phyloP scores from a whole-genome alignment of 2,113 vertebrate species.

The Chloroceryle aenea region DNA sequence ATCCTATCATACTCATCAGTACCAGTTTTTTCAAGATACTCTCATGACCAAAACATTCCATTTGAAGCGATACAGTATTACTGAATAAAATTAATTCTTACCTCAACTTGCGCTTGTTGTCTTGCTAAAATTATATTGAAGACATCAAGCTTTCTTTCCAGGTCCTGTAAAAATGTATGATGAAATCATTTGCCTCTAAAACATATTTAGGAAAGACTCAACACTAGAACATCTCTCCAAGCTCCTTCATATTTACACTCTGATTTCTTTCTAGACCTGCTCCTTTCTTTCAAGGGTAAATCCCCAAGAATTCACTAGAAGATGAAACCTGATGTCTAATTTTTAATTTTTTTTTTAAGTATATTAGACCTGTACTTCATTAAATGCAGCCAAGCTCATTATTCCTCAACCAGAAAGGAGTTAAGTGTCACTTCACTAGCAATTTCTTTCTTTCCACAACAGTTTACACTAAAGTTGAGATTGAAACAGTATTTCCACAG shows the following conservation, averaged over 20 bases:
- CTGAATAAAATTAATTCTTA: constrained; percentile 30
- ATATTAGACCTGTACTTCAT: not conserved
- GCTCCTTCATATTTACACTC: not conserved
- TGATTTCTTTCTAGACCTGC: not conserved
- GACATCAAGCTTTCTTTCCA: constrained; percentile 91
- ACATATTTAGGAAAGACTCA: not conserved
- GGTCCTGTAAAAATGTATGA: constrained; percentile 76
- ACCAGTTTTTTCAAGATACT: not conserved
- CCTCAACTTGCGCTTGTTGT: constrained; percentile 95
- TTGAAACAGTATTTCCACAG: not conserved
- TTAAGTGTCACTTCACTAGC: not conserved
- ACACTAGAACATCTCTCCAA: not conserved
- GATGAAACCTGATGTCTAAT: not conserved
- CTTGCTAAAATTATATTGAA: constrained; percentile 92
- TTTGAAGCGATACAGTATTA: not conserved
- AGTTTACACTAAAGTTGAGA: not conserved
- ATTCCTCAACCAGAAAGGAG: not conserved
- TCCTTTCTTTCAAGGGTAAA: not conserved
- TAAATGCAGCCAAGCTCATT: not conserved
- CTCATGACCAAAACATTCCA: not conserved
- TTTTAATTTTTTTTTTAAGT: not conserved
- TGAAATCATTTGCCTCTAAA: not conserved
- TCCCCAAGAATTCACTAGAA: not conserved
- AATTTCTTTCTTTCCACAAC: not conserved
- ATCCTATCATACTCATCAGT: not conserved